Evolutionary conservation across 1,140 invertebrate genomes (phyloP).

Genomic region (Chymomyza costata): DNA sequence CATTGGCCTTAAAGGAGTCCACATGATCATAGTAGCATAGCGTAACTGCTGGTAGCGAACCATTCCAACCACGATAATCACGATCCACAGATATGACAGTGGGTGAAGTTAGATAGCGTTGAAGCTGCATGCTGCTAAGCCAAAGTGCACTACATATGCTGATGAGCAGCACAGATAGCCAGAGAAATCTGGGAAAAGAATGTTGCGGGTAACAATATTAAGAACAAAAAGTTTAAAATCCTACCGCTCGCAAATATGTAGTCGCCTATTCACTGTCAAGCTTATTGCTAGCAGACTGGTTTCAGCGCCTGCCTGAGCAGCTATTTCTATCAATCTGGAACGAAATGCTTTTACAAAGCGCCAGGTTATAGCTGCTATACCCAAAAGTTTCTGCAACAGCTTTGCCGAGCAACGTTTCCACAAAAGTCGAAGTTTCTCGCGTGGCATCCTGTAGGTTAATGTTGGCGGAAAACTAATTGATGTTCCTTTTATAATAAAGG

Average conservation of each 20-base stretch:
- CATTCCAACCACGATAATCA: constrained; percentile 82
- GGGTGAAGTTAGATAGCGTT: constrained; percentile 77
- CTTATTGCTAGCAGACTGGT: constrained; percentile 54
- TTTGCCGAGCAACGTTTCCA: not conserved
- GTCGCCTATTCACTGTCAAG: constrained; percentile 34
- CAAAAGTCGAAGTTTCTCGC: constrained; percentile 1
- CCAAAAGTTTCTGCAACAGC: not conserved
- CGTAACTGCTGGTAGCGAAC: constrained; percentile 79
- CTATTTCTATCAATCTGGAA: constrained; percentile 22
- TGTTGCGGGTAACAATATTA: not conserved
- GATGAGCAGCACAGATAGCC: constrained; percentile 40
- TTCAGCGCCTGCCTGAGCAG: constrained; percentile 44
- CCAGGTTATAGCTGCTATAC: not conserved
- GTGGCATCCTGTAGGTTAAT: no score
- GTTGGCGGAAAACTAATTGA: no score
- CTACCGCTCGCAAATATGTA: constrained; percentile 51
- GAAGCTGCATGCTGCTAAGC: constrained; percentile 50
- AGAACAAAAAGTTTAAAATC: not conserved
- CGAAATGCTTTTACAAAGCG: not conserved
- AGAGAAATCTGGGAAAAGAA: constrained; percentile 34
- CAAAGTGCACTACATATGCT: constrained; percentile 39
- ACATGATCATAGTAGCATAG: constrained; percentile 77
- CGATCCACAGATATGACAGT: constrained; percentile 82
- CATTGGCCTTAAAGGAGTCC: constrained; percentile 66
- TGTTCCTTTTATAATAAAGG: no score